Conservation (phyloP, 2,888 invertebrate species). For the Drosophila macrospina region DNA sequence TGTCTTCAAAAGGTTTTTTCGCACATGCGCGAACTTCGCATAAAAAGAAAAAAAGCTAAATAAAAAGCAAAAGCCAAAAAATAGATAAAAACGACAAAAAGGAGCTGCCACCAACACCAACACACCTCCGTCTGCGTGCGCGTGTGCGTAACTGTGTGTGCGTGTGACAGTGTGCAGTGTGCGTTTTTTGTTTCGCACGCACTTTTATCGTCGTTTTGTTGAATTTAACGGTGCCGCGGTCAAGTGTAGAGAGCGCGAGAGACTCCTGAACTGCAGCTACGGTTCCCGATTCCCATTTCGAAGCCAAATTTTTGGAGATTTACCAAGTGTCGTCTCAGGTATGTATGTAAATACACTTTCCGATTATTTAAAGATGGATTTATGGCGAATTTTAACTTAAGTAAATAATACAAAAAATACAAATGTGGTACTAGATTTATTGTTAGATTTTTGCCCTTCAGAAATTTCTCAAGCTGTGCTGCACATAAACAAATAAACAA, state of each 20-base stretch:
- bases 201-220: conserved; percentile 65
- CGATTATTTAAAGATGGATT: conserved; percentile 15
- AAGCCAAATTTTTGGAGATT: conserved; percentile 49
- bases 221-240: conserved; percentile 76
- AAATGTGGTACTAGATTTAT: conserved; percentile 29
- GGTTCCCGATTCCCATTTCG: conserved; percentile 34
- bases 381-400: conserved; percentile 38
- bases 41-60: conserved; percentile 34
- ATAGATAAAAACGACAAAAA: conserved; percentile 72
- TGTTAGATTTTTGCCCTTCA: conserved; percentile 21
- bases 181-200: conserved; percentile 72
- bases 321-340: conserved; percentile 46
- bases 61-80: conserved; percentile 67
- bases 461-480: conserved; percentile 10
- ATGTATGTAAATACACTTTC: conserved; percentile 61
- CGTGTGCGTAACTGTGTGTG: conserved; percentile 26
- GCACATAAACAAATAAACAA: conserved; percentile 61
- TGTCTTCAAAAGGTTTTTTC: conserved; percentile 48
- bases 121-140: conserved; percentile 36
- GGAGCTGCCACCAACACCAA: conserved; percentile 58
- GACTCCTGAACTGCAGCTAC: conserved; percentile 27
- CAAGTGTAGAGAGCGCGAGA: conserved; percentile 65
- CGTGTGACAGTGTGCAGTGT: conserved; percentile 37
- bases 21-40: conserved; percentile 76
- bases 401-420: conserved; percentile 35